Conservation (phyloP, 2,888 invertebrate genomes). For the Harpalus rufipes region DNA sequence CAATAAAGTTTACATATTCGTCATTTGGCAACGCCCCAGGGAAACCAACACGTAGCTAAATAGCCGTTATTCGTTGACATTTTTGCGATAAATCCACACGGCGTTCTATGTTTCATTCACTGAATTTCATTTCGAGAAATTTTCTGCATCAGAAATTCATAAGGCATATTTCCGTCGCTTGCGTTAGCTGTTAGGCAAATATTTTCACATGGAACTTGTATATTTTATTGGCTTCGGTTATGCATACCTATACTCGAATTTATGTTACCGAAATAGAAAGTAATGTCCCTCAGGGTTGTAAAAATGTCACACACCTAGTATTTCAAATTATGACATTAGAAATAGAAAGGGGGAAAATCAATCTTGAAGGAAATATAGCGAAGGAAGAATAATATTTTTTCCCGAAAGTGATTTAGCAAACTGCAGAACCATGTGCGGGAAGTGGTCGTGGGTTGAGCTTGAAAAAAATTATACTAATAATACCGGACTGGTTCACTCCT, state of each 20-base stretch:
- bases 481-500: too few species aligned
- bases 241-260: constrained; percentile 48
- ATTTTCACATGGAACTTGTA: constrained; percentile 55
- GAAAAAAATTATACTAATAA: too few species aligned
- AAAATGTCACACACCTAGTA: constrained; percentile 41
- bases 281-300: constrained; percentile 35
- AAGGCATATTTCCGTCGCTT: constrained; percentile 58
- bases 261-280: constrained; percentile 53
- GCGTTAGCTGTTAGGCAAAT: constrained; percentile 46
- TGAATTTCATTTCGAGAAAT: constrained; percentile 66
- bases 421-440: not conserved
- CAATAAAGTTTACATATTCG: not conserved
- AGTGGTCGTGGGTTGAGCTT: not conserved
- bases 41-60: constrained; percentile 27
- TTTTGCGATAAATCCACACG: constrained; percentile 15
- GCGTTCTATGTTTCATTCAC: constrained; percentile 55
- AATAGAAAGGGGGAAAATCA: not conserved
- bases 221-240: constrained; percentile 58
- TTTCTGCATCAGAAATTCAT: constrained; percentile 66
- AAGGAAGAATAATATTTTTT: constrained; percentile 11
- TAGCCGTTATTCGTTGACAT: constrained; percentile 28
- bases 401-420: not conserved
- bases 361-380: not conserved
- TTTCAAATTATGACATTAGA: constrained; percentile 24
- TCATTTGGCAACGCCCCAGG: constrained; percentile 9